Percentiles rank a stretch among this genome's conserved stretches.
Evolutionary conservation across 2,888 invertebrate genomes (phyloP).

Genomic region (Masnerella sp.): DNA sequence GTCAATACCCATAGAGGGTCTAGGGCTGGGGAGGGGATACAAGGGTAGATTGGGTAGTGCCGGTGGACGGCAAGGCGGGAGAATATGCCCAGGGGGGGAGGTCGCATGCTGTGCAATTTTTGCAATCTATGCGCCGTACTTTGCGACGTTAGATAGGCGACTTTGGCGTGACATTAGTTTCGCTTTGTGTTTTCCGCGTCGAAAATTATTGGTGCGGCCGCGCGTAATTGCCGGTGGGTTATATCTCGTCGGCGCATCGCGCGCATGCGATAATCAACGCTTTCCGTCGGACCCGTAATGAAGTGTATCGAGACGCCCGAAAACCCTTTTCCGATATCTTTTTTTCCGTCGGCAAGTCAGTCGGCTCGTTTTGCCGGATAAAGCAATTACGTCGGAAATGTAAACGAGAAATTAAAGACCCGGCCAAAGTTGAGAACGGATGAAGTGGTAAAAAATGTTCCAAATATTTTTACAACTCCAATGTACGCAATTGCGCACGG

Average conservation of each 20-base stretch:
- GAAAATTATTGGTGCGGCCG: conserved; percentile 26
- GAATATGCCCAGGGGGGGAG: conserved; percentile 55
- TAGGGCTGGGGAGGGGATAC: conserved; percentile 44
- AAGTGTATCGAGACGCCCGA: conserved; percentile 32
- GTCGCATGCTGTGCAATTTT: conserved; percentile 54
- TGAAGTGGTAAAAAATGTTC: conserved; percentile 41
- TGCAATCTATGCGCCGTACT: conserved; percentile 50
- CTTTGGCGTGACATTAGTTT: conserved; percentile 50
- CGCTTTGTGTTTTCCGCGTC: conserved; percentile 48
- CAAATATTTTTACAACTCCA: conserved; percentile 46
- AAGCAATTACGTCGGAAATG: conserved; percentile 26
- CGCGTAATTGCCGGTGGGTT: conserved; percentile 24
- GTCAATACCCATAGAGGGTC: conserved; percentile 66
- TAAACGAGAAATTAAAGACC: conserved; percentile 32
- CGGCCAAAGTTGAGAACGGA: conserved; percentile 18
- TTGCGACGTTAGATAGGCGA: conserved; percentile 58
- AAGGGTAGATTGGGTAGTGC: conserved; percentile 54
- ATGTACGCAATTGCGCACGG: conserved; percentile 34
- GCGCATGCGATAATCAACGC: conserved; percentile 27
- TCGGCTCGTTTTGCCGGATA: conserved; percentile 18
- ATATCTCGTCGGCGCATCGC: conserved; percentile 30
- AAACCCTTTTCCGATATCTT: conserved; percentile 13
- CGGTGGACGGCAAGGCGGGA: conserved; percentile 45
- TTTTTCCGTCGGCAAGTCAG: conserved; percentile 7
- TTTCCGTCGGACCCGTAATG: conserved; percentile 26